Conservation (phyloP, 1,140 invertebrate species). For the Solenopsis invicta region DNA sequence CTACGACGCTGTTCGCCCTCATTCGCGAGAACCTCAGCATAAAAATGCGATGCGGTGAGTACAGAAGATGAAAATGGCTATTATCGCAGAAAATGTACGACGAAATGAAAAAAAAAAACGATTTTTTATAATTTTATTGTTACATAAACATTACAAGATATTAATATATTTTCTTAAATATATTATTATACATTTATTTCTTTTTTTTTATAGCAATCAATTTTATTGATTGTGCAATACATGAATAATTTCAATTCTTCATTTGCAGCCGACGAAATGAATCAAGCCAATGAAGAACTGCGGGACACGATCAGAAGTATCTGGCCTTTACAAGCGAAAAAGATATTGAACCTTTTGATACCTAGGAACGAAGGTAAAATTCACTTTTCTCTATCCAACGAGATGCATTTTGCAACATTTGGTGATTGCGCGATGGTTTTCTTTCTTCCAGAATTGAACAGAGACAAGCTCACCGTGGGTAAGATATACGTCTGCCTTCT, state of each 20-base stretch:
- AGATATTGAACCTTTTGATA: constrained; percentile 98
- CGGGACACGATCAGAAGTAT: constrained; percentile 97
- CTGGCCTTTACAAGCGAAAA: constrained; percentile 99
- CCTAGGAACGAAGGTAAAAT: constrained; percentile 93
- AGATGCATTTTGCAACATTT: not conserved
- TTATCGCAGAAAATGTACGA: not conserved
- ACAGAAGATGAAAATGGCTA: constrained; percentile 82
- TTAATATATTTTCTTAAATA: not conserved
- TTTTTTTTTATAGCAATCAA: not conserved
- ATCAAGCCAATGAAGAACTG: constrained; percentile 98
- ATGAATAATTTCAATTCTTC: constrained; percentile 56
- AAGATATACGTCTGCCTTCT: constrained; percentile 99
- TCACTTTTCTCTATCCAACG: too few species aligned
- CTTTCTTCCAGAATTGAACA: constrained; percentile 91
- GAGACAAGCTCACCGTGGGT: constrained; percentile 97
- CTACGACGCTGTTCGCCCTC: constrained; percentile 99
- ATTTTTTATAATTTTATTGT: not conserved
- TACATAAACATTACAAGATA: not conserved
- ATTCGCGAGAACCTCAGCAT: constrained; percentile 99
- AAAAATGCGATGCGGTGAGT: constrained; percentile 98
- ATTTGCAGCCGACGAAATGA: constrained; percentile 98
- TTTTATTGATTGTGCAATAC: not conserved
- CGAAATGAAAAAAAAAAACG: not conserved
- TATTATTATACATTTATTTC: too few species aligned
- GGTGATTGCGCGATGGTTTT: not conserved